Conservation (phyloP, 1,140 invertebrate species). For the Aleiodes sp. region DNA sequence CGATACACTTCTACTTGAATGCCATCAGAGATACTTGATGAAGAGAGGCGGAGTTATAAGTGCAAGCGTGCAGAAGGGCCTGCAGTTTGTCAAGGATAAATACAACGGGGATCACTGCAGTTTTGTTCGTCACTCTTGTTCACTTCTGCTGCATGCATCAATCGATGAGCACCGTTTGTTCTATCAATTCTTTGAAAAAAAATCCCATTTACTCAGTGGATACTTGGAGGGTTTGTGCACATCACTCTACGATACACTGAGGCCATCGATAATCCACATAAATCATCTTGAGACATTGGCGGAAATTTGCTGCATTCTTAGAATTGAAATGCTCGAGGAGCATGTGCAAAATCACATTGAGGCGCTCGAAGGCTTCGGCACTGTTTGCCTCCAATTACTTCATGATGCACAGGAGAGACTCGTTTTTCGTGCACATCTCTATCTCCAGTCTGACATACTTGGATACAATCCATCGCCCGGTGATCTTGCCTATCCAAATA, state of each 20-base stretch:
- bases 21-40: constrained; percentile 86
- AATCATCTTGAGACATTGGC: constrained; percentile 97
- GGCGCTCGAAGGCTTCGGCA: constrained; percentile 83
- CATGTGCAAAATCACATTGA: constrained; percentile 85
- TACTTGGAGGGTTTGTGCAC: constrained; percentile 89
- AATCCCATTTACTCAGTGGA: constrained; percentile 73
- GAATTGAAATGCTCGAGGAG: constrained; percentile 94
- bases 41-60: constrained; percentile 79
- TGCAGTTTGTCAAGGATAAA: constrained; percentile 66
- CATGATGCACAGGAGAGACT: constrained; percentile 97
- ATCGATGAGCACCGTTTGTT: constrained; percentile 92
- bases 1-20: constrained; percentile 78
- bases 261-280: constrained; percentile 97
- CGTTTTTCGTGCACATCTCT: constrained; percentile 95
- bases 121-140: constrained; percentile 85
- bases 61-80: constrained; percentile 79
- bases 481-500: constrained; percentile 97
- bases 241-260: constrained; percentile 89
- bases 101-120: constrained; percentile 88
- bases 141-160: constrained; percentile 89
- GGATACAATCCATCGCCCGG: constrained; percentile 90
- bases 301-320: constrained; percentile 94
- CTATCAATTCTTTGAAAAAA: constrained; percentile 84
- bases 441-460: constrained; percentile 90
- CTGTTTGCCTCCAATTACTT: constrained; percentile 84